Conservation (phyloP, 2,888 invertebrate genomes). For the Copidosoma aretas region DNA sequence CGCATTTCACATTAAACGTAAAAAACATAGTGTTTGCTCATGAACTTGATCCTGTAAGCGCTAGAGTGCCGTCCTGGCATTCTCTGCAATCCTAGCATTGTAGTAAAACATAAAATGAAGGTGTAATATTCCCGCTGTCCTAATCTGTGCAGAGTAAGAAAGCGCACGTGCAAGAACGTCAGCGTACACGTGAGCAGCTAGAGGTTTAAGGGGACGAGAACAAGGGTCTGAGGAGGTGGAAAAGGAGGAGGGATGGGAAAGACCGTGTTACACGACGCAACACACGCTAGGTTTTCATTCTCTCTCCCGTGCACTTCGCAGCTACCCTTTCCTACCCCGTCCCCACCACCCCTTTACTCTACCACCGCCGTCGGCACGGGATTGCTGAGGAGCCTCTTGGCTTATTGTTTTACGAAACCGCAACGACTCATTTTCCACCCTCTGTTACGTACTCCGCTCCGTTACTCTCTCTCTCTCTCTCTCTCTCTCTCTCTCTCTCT, state of each 20-base stretch:
- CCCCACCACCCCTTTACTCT: background rate
- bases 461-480: background rate
- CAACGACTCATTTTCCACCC: conserved; percentile 24
- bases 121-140: no score
- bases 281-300: background rate
- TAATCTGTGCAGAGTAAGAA: background rate
- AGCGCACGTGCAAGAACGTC: no score
- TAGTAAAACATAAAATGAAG: no score
- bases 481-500: background rate
- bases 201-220: background rate
- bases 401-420: conserved; percentile 34
- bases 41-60: no score
- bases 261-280: background rate
- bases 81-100: no score
- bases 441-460: background rate
- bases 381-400: conserved; percentile 12
- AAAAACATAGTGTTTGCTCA: no score
- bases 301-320: background rate
- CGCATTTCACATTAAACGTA: no score
- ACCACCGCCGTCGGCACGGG: background rate
- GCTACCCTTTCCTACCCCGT: background rate
- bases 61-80: no score
- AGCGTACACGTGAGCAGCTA: no score
- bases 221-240: background rate
- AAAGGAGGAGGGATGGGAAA: background rate